Percentiles rank a stretch among this genome's conserved stretches.
Evolutionary conservation across 2,888 invertebrate genomes (phyloP).

Genomic region (Nematopogon swammerdamellus): DNA sequence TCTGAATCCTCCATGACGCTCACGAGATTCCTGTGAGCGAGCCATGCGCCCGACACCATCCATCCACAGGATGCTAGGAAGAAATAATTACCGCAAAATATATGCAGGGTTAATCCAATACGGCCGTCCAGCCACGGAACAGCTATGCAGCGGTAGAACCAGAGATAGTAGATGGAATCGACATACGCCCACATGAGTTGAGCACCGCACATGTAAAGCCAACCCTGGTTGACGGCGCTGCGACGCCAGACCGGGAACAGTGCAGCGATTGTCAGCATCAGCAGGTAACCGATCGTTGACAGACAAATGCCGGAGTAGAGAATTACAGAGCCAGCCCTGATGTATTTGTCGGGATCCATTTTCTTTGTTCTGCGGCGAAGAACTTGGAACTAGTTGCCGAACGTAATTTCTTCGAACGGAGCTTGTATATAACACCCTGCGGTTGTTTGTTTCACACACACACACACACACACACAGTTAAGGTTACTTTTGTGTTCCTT

Average conservation of each 20-base stretch:
- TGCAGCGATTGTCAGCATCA: neutral
- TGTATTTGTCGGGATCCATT: too few relatives aligned
- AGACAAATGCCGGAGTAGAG: neutral
- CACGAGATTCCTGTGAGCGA: neutral
- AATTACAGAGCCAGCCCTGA: neutral
- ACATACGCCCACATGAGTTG: neutral
- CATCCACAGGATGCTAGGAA: neutral
- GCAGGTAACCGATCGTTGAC: neutral
- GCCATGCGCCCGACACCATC: neutral
- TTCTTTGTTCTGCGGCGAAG: too few relatives aligned
- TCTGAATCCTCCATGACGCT: neutral
- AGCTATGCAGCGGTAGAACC: neutral
- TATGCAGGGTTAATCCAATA: neutral
- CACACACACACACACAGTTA: too few relatives aligned
- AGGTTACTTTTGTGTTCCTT: too few relatives aligned
- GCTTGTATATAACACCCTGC: too few relatives aligned
- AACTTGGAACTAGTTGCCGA: too few relatives aligned
- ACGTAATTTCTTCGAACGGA: too few relatives aligned
- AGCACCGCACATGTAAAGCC: neutral
- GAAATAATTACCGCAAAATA: neutral
- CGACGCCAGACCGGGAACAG: neutral
- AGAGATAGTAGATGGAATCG: neutral
- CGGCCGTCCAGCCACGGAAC: neutral
- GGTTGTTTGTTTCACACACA: too few relatives aligned
- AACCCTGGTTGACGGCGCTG: neutral